phyloP scores from a whole-genome alignment of 2,113 vertebrate genomes.

The Platichthys flesus region DNA sequence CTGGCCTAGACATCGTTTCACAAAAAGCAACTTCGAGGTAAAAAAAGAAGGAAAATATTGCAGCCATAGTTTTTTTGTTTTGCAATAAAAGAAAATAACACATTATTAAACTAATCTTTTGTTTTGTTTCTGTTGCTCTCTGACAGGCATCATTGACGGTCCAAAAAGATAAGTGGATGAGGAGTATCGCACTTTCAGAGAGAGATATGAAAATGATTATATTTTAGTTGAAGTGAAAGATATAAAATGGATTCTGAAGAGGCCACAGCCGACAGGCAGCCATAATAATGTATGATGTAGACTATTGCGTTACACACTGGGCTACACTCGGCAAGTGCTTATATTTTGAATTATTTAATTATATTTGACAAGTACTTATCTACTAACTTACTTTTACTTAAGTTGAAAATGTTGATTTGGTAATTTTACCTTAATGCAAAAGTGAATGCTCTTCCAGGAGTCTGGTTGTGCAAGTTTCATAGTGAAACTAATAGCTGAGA shows the following conservation, averaged over 20 bases:
- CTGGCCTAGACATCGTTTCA: not conserved
- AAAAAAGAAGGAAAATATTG: not conserved
- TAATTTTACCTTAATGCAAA: too few species aligned
- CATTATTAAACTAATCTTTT: not conserved
- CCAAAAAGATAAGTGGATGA: not conserved
- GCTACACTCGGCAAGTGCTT: too few species aligned
- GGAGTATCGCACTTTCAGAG: not conserved
- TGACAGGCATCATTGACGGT: not conserved
- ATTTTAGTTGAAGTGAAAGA: not conserved
- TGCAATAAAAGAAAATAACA: not conserved
- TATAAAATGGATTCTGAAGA: not conserved
- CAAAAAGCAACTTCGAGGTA: not conserved
- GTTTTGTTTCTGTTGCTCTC: not conserved
- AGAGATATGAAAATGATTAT: not conserved
- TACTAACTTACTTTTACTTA: too few species aligned
- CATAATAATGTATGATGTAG: too few species aligned
- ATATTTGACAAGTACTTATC: too few species aligned
- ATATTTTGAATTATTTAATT: too few species aligned
- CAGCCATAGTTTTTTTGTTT: not conserved
- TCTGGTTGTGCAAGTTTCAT: too few species aligned
- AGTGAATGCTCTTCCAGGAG: too few species aligned
- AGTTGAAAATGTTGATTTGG: too few species aligned
- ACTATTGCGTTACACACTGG: too few species aligned
- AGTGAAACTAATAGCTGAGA: not conserved
- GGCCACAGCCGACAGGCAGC: too few species aligned